Base-by-base conservation (phyloP, 2,113 vertebrate species). In the Anser brachyrhynchus region DNA sequence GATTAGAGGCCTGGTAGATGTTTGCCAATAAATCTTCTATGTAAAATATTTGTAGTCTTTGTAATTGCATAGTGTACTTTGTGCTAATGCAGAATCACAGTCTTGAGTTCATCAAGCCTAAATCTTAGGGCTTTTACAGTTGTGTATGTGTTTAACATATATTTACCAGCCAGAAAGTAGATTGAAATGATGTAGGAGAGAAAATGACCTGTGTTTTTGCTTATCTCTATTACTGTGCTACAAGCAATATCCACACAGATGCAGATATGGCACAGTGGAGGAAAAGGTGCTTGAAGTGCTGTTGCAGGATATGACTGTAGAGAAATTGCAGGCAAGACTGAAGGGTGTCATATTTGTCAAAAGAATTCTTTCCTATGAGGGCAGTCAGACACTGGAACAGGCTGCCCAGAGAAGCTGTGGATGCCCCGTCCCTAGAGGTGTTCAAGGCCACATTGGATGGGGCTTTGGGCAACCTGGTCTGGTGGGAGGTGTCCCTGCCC, bases 1-100 rank as follows among this genome's bases (percentile, higher is more conserved):
- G 92, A 93, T 96, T 96, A 91, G 51, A 92, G 71, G 19, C 87
- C 71, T 46, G 71, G 26, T 89, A 92, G 89, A 96, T n/a, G 19
- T 80, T 95, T 96, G 73, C 67, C 91, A 93, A 3, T 95, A 92
- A 94, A 89, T 91, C 89, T 92, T 89, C 61, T 7, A 2, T 67
- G 67, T 76, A 67, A 83, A 91, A 74, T 93, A 89, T 89, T 76
- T 94, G 87, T 80, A 76, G 74, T 72, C 0, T 0, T 69, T 11
- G 31, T 93, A 90, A 94, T 73, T 91, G 70, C 77, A n/a, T 75
- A 69, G 66, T 70, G 66, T 87, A 58, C 84, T 92, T 89, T 3
- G 14, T 81, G 35, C 57, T 79, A n/a, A 55, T 31, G 41, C 49
- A 78, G 62, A 89, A 87, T 95, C 81, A 35, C 39, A 41, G 84